Percentiles rank a stretch among this genome's conserved stretches.
Conservation (phyloP, 1,140 invertebrate genomes). For the Drosophila parabipectinata region DNA sequence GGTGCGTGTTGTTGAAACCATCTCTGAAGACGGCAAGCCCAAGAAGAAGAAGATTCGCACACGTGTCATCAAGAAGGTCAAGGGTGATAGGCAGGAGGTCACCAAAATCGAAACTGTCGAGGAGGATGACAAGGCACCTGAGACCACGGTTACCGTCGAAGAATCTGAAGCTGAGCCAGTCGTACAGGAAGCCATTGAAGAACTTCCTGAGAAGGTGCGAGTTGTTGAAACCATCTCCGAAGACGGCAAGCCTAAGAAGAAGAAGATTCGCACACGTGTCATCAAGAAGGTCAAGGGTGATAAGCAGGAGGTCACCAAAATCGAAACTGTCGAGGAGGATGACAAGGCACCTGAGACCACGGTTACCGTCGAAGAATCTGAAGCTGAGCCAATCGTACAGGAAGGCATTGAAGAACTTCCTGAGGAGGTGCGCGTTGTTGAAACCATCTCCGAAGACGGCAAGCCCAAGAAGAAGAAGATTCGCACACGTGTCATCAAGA, state of each 20-base stretch:
- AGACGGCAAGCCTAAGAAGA: conserved; percentile 12
- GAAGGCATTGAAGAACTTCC: conserved; percentile 65
- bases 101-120: conserved; percentile 16
- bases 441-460: conserved; percentile 47
- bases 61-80: conserved; percentile 13
- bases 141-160: conserved; percentile 10
- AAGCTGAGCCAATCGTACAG: not conserved
- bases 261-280: conserved; percentile 12
- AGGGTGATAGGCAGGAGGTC: conserved; percentile 10
- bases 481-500: conserved; percentile 80
- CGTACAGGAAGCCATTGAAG: not conserved
- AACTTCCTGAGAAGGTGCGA: conserved; percentile 7
- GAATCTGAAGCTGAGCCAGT: not conserved
- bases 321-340: conserved; percentile 13
- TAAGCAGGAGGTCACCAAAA: conserved; percentile 12
- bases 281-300: conserved; percentile 16
- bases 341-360: conserved; percentile 3
- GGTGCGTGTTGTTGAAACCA: conserved; percentile 5
- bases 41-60: conserved; percentile 17
- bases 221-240: conserved; percentile 2
- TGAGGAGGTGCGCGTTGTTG: conserved; percentile 51
- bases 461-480: conserved; percentile 52
- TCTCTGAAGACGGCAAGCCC: conserved; percentile 6
- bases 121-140: conserved; percentile 3
- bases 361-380: conserved; percentile 5